Base-by-base conservation (phyloP, 2,888 invertebrate species). In the Microctonus hyperodae region DNA sequence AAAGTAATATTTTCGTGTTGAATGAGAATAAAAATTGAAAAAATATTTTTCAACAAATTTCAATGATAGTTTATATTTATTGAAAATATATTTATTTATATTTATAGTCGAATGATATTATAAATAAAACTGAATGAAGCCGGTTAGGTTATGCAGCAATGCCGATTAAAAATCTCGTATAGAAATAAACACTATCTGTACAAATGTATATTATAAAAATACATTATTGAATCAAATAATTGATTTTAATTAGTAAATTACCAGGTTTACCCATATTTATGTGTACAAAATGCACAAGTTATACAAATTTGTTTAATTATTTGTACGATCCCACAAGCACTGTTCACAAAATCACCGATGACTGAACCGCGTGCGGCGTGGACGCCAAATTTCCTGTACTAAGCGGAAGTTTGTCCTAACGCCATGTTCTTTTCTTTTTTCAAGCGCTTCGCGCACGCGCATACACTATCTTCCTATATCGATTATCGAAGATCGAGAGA, bases 221-320 rank as follows among this genome's bases (percentile, higher is more conserved):
- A 63, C 22, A 58, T 35, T 53, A 23, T 20, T 62, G 22, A 10
- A 60, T 60, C 31, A 25, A 31, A 44, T 22, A 20, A 40, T n/a
- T n/a, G n/a, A n/a, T n/a, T n/a, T n/a, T n/a, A 44, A 50, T 44
- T 31, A 62, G 20, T 25, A 23, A 62, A 48, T 77, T 74, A 85
- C 85, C 84, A 79, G 86, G 86, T 79, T 81, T 84, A 65, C 86
- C 86, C 86, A 86, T 86, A 50, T 20, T 62, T 23, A 55, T 28
- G 20, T n/a, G 56, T 25, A 40, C 60, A 13, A 1, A 33, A 16
- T 55, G 7, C 55, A 33, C 16, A 10, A 33, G 10, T n/a, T 31
- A 23, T 2, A 28, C 10, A 16, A 28, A 55, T 9, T n/a, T 33
- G n/a, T 31, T 55, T n/a, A 25, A 51, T 13, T 13, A 2, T 51